These are phyloP conservation scores for Hydroisotoma schaefferi DNA, from an alignment of 2,888 invertebrate genomes.

Conservation along the genomic window DNA sequence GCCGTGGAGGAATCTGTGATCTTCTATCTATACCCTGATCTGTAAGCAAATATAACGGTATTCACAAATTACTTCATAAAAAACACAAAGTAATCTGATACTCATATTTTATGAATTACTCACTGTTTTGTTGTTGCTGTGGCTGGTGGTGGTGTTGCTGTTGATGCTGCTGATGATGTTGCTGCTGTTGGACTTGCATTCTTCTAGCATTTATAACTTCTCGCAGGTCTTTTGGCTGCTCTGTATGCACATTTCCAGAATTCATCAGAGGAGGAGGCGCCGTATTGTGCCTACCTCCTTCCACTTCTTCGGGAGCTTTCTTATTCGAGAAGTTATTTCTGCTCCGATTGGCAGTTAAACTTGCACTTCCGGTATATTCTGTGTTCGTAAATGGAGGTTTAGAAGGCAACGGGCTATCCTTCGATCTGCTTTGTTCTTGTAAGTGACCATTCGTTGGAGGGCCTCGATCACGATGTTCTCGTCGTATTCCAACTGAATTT, in stretches of 20 bases:
- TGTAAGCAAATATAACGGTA: constrained; percentile 5
- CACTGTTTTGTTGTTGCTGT: not conserved
- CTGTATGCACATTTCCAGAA: not conserved
- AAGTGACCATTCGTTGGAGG: not conserved
- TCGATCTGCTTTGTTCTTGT: constrained; percentile 8
- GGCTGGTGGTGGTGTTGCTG: not conserved
- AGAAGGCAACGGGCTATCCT: constrained; percentile 14
- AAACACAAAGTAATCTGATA: too few species aligned
- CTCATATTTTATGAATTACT: too few species aligned
- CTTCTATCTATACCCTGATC: constrained; percentile 29
- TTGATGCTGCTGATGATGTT: not conserved
- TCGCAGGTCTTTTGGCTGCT: constrained; percentile 22
- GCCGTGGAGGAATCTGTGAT: constrained; percentile 41
- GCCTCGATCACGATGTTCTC: not conserved
- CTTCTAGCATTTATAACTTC: constrained; percentile 24
- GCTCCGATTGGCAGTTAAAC: not conserved
- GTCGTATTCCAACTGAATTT: constrained; percentile 3
- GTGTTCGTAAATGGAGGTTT: constrained; percentile 46
- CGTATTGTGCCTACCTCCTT: not conserved
- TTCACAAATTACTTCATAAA: too few species aligned
- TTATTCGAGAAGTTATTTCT: not conserved
- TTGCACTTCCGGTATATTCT: constrained; percentile 41
- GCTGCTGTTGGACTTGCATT: constrained; percentile 10
- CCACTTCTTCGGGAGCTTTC: not conserved
- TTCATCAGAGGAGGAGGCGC: too few species aligned